These are phyloP conservation scores for Gastrophryne carolinensis DNA, from an alignment of 2,797 vertebrate genomes.

Conservation along the genomic window DNA sequence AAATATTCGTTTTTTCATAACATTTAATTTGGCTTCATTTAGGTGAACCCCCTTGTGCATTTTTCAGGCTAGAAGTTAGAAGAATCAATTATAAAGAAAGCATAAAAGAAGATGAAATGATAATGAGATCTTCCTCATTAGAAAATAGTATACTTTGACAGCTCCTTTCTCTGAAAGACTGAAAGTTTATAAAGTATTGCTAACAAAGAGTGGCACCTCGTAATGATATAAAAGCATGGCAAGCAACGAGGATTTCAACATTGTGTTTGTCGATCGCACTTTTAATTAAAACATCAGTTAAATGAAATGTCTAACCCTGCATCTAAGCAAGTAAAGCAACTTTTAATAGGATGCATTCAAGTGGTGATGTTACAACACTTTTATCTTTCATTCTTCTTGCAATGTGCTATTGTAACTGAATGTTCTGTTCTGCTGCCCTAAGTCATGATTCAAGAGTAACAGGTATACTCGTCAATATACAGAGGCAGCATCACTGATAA, in stretches of 20 bases:
- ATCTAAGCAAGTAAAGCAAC: not conserved
- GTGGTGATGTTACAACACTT: not conserved
- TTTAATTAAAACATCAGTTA: not conserved
- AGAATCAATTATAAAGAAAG: conserved; percentile 39
- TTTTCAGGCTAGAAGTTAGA: conserved; percentile 36
- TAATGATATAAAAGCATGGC: not conserved
- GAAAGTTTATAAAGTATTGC: not conserved
- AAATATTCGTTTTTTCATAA: conserved; percentile 38
- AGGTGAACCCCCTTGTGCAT: conserved; percentile 30
- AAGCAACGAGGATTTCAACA: not conserved
- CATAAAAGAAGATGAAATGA: conserved; percentile 35
- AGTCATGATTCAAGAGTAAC: too few species aligned
- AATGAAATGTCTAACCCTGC: not conserved
- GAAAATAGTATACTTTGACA: not conserved
- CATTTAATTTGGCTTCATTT: conserved; percentile 40
- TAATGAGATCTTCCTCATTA: conserved; percentile 24
- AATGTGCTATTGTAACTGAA: too few species aligned
- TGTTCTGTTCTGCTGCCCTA: too few species aligned
- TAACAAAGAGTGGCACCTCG: not conserved
- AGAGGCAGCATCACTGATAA: too few species aligned
- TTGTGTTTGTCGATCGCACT: not conserved
- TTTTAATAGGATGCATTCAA: not conserved
- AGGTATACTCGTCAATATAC: too few species aligned
- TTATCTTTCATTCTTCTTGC: too few species aligned
- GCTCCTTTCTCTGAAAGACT: not conserved